phyloP scores from a whole-genome alignment of 2,113 vertebrate genomes.

The Varanus salvator region DNA sequence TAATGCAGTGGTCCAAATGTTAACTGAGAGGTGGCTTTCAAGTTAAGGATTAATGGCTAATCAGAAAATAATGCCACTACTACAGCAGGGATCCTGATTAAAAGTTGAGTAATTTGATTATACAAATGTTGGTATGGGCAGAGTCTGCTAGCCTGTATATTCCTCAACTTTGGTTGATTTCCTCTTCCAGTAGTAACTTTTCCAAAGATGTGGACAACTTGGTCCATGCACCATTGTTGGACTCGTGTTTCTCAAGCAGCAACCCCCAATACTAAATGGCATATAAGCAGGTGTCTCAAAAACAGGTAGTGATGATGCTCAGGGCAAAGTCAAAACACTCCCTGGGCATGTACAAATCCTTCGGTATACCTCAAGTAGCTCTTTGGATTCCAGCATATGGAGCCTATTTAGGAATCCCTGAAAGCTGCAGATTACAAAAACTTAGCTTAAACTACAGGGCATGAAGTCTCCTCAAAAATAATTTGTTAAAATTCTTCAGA shows the following conservation, averaged over 20 bases:
- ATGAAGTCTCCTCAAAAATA: not conserved
- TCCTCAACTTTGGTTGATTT: not conserved
- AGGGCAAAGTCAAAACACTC: not conserved
- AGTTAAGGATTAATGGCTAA: not conserved
- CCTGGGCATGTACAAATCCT: not conserved
- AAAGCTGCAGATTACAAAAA: not conserved
- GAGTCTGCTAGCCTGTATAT: not conserved
- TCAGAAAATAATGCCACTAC: not conserved
- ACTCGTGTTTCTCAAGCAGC: not conserved
- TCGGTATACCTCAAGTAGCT: not conserved
- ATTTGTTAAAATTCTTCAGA: not conserved
- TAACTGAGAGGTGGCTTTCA: not conserved
- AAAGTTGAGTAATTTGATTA: not conserved
- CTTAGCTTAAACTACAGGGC: not conserved
- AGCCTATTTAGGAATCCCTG: not conserved
- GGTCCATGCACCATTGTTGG: not conserved
- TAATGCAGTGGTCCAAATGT: not conserved
- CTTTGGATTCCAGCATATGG: not conserved
- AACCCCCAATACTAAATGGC: too few species aligned
- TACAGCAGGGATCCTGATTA: not conserved
- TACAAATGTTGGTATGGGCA: not conserved
- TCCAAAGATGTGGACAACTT: not conserved
- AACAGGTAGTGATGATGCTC: not conserved
- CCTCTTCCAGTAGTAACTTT: not conserved
- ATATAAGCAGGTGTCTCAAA: not conserved